These are phyloP conservation scores for Melanaphis sacchari DNA, from an alignment of 1,140 invertebrate genomes.

Conservation along the genomic window DNA sequence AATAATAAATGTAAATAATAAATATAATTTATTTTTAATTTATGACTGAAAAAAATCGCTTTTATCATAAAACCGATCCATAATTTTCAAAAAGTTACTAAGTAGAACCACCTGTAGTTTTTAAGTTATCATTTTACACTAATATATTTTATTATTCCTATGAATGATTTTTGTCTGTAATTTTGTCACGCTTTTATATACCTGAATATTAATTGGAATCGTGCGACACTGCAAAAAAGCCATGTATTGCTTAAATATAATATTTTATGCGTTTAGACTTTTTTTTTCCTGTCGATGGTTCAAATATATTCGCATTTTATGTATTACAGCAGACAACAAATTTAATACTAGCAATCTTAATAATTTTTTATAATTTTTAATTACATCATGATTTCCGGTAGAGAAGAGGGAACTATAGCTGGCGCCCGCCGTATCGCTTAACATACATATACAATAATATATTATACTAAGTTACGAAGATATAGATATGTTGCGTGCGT, in stretches of 20 bases:
- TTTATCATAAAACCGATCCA: not conserved
- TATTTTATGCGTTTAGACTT: not conserved
- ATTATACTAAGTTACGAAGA: not conserved
- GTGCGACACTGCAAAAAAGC: too few species aligned
- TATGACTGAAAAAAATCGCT: not conserved
- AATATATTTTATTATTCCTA: not conserved
- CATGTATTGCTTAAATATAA: too few species aligned
- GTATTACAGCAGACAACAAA: too few species aligned
- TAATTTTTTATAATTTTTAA: not conserved
- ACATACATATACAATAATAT: not conserved
- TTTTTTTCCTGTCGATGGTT: not conserved
- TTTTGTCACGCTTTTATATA: too few species aligned
- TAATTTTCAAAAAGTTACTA: not conserved
- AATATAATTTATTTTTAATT: too few species aligned
- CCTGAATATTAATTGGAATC: too few species aligned
- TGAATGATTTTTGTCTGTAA: too few species aligned
- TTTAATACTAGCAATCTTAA: not conserved
- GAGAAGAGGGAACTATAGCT: not conserved
- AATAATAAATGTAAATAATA: too few species aligned
- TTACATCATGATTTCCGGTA: constrained; percentile 26
- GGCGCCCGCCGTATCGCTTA: not conserved
- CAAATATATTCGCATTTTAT: too few species aligned
- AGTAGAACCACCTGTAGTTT: not conserved
- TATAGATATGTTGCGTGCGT: not conserved
- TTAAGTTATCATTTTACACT: not conserved